These are phyloP conservation scores for Bubalus kerabau DNA, from an alignment of 2,113 vertebrate species.

Conservation along the genomic window DNA sequence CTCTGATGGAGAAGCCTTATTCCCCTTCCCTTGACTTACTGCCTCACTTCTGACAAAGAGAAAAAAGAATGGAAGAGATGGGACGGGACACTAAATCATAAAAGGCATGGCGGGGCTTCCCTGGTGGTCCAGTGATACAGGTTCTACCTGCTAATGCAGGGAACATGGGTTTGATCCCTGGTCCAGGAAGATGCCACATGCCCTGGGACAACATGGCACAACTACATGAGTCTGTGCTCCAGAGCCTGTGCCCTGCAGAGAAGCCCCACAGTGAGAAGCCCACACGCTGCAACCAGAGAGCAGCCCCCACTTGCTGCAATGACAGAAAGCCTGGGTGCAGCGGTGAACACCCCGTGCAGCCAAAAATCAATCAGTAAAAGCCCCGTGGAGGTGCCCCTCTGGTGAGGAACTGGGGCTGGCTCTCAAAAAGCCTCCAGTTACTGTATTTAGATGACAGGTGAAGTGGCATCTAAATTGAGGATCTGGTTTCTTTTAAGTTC, in stretches of 20 bases:
- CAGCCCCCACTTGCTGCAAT: background rate
- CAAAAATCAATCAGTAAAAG: background rate
- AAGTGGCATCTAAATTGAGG: accelerated
- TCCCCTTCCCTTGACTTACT: background rate
- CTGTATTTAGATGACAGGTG: background rate
- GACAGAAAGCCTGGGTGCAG: background rate
- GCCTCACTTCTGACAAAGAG: background rate
- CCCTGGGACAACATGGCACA: accelerated
- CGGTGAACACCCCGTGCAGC: background rate
- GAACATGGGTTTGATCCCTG: background rate
- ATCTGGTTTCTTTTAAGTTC: background rate
- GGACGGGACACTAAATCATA: accelerated
- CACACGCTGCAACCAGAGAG: background rate
- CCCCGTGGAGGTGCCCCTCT: background rate
- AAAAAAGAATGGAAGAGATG: accelerated
- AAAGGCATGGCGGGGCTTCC: background rate
- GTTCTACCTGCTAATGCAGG: background rate
- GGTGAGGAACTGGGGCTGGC: background rate
- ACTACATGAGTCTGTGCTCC: background rate
- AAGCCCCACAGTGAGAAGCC: accelerated
- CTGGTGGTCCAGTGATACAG: background rate
- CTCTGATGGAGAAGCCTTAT: background rate
- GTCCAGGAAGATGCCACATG: background rate
- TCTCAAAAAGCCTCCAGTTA: background rate
- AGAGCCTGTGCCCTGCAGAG: background rate